These are phyloP conservation scores for Drosophila borealis DNA, from an alignment of 2,888 invertebrate genomes.

Conservation along the genomic window DNA sequence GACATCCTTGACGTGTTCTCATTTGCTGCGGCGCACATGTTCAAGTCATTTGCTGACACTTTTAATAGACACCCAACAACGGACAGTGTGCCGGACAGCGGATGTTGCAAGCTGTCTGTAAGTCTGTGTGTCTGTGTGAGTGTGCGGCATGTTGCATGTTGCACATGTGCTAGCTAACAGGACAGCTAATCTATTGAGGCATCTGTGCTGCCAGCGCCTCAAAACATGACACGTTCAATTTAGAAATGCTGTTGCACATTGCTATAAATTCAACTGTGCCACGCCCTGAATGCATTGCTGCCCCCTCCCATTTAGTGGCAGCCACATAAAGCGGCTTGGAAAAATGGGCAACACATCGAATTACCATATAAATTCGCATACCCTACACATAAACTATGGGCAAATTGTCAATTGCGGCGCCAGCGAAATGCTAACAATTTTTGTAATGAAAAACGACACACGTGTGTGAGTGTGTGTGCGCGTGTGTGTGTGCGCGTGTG, in stretches of 20 bases:
- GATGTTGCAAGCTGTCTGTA: slow-evolving; percentile 26
- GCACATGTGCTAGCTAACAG: slow-evolving; percentile 30
- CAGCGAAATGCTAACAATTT: slow-evolving; percentile 68
- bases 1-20: slow-evolving; percentile 62
- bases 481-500: neutral
- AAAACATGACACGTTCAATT: slow-evolving; percentile 72
- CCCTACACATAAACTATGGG: slow-evolving; percentile 74
- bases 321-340: slow-evolving; percentile 40
- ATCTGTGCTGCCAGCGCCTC: slow-evolving; percentile 66
- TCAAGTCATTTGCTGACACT: slow-evolving; percentile 69
- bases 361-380: slow-evolving; percentile 75
- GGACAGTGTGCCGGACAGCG: slow-evolving; percentile 35
- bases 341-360: slow-evolving; percentile 56
- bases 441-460: slow-evolving; percentile 71
- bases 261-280: slow-evolving; percentile 4
- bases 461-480: neutral
- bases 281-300: neutral
- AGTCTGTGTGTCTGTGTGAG: slow-evolving; percentile 5
- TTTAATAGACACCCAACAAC: slow-evolving; percentile 68
- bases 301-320: slow-evolving; percentile 29
- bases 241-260: slow-evolving; percentile 37
- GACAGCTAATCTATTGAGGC: slow-evolving; percentile 77
- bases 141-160: slow-evolving; percentile 45
- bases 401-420: slow-evolving; percentile 77
- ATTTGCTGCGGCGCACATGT: slow-evolving; percentile 47